These are phyloP conservation scores for Remorina albescens DNA, from an alignment of 2,797 vertebrate genomes.

Conservation along the genomic window DNA sequence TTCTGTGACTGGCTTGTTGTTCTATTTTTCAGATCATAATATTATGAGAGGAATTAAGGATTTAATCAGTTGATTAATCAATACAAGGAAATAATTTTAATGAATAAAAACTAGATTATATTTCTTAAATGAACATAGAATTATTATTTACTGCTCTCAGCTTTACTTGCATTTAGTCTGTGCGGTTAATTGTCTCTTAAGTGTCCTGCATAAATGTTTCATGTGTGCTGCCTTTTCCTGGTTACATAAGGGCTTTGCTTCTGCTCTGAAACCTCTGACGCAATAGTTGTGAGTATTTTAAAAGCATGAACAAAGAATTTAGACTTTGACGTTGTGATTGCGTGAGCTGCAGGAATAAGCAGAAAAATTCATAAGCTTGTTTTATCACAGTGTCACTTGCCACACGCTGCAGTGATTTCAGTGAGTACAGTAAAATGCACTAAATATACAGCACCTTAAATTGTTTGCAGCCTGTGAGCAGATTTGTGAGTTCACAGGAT, in stretches of 20 bases:
- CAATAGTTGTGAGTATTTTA: neutral
- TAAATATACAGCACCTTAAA: neutral
- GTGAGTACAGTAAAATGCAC: neutral
- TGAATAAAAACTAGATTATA: neutral
- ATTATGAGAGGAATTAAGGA: no score
- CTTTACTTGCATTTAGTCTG: neutral
- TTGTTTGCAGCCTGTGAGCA: slow-evolving; percentile 1
- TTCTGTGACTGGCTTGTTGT: neutral
- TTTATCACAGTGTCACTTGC: neutral
- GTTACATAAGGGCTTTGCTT: neutral
- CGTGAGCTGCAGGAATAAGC: slow-evolving; percentile 20
- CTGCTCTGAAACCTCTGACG: neutral
- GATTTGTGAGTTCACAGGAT: neutral
- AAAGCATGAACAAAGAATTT: slow-evolving; percentile 6
- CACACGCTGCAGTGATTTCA: neutral
- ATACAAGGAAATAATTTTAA: neutral
- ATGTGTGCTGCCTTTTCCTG: neutral
- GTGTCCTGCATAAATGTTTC: neutral
- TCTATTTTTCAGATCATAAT: no score
- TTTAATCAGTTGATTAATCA: neutral
- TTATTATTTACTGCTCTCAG: neutral
- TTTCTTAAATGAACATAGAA: neutral
- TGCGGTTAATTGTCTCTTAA: neutral
- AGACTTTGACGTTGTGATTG: neutral
- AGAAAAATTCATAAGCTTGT: neutral